phyloP scores from a whole-genome alignment of 2,113 vertebrate genomes.

The Australoheros scitulus region DNA sequence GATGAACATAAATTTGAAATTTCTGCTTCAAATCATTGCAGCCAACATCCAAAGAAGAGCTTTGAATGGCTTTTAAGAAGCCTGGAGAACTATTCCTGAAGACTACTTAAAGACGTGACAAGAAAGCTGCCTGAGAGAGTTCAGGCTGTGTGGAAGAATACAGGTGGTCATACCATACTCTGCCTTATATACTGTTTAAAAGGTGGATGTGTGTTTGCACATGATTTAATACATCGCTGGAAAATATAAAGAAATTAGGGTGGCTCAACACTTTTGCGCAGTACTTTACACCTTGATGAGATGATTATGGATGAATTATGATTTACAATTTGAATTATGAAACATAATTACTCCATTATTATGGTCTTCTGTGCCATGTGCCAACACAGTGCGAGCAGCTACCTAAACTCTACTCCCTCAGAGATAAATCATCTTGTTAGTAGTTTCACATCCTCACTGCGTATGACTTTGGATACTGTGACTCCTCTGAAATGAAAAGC shows the following conservation, averaged over 20 bases:
- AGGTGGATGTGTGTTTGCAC: neutral
- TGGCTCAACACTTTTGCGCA: neutral
- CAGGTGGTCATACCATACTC: neutral
- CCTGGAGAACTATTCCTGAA: neutral
- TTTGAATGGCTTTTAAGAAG: neutral
- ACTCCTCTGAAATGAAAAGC: too few relatives aligned
- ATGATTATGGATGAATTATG: neutral
- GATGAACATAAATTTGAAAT: neutral
- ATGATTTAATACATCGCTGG: neutral
- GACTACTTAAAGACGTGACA: neutral
- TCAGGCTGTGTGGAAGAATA: neutral
- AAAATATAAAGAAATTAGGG: neutral
- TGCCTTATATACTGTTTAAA: neutral
- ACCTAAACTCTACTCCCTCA: too few relatives aligned
- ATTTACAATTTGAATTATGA: too few relatives aligned
- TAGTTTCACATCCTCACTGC: too few relatives aligned
- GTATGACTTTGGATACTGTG: too few relatives aligned
- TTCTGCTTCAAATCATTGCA: neutral
- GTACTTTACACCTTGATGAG: neutral
- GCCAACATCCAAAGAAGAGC: neutral
- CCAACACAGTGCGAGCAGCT: too few relatives aligned
- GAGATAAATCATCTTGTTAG: too few relatives aligned
- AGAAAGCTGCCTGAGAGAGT: neutral
- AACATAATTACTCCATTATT: too few relatives aligned
- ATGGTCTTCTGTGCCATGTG: too few relatives aligned